phyloP scores from a whole-genome alignment of 2,113 vertebrate genomes.

The Anarrhichthys ocellatus region DNA sequence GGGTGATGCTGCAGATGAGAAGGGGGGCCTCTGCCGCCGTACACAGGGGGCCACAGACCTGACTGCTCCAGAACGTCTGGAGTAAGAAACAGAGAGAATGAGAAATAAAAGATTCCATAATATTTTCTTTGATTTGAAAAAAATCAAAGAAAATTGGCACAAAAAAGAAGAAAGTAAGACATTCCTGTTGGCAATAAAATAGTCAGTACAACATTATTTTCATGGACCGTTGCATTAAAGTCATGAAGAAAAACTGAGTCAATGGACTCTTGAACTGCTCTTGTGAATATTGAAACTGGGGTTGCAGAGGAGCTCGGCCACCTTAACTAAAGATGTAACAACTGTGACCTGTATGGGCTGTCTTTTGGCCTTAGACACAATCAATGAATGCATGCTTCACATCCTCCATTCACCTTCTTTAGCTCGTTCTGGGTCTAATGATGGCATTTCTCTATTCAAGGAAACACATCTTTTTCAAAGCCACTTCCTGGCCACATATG shows the following conservation, averaged over 20 bases:
- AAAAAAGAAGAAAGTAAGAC: neutral
- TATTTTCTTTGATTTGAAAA: neutral
- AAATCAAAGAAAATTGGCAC: neutral
- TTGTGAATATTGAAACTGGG: neutral
- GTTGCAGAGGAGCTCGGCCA: neutral
- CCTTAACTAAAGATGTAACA: neutral
- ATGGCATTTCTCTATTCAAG: constrained; percentile 11
- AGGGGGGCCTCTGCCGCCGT: constrained; percentile 88
- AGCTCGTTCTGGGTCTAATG: constrained; percentile 6
- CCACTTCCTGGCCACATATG: constrained; percentile 26
- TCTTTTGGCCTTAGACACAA: neutral
- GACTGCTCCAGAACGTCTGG: constrained; percentile 94
- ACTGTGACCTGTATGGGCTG: neutral
- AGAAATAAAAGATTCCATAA: neutral
- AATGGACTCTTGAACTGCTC: neutral
- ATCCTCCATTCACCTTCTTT: constrained; percentile 17
- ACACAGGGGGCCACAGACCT: constrained; percentile 92
- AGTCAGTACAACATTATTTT: neutral
- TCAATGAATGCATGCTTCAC: neutral
- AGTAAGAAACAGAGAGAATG: constrained; percentile 49
- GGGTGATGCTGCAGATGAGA: constrained; percentile 93
- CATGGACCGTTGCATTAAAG: neutral
- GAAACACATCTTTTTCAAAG: constrained; percentile 28
- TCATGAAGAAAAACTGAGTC: constrained; percentile 7
- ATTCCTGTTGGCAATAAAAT: neutral